A percentile compares a stretch with the other conserved stretches of the same genome.
Conservation (phyloP, 2,888 invertebrate genomes). For the Vanessa cardui region DNA sequence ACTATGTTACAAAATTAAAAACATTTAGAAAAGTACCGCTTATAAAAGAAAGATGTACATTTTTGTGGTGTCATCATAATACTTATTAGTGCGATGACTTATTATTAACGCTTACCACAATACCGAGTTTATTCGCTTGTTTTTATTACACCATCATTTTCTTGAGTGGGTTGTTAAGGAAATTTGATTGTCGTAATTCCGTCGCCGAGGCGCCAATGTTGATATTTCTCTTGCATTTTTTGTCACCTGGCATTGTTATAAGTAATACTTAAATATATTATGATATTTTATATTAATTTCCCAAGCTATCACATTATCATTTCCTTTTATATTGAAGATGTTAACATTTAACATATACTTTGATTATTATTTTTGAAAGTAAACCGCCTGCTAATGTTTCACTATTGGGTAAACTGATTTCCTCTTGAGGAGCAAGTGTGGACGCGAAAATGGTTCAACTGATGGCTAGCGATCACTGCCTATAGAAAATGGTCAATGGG, state of each 20-base stretch:
- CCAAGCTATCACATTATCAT: not conserved
- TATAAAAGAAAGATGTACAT: no score
- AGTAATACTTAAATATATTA: not conserved
- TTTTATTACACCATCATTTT: slow-evolving; percentile 32
- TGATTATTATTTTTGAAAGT: no score
- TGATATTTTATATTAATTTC: no score
- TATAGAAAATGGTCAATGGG: no score
- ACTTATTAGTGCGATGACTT: not conserved
- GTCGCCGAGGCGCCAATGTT: slow-evolving; percentile 25
- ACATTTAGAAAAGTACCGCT: no score
- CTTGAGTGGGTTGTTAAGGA: slow-evolving; percentile 33
- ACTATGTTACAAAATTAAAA: no score
- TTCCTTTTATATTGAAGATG: not conserved
- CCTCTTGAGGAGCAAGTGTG: no score
- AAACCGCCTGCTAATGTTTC: no score
- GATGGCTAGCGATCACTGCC: no score
- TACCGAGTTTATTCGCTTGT: slow-evolving; percentile 7
- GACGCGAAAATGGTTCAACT: no score
- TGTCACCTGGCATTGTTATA: not conserved
- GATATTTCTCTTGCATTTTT: slow-evolving; percentile 9
- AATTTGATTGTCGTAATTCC: slow-evolving; percentile 41
- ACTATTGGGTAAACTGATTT: no score
- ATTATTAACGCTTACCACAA: not conserved
- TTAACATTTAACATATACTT: no score
- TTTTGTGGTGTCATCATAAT: not conserved